A percentile compares a stretch with the other conserved stretches of the same genome.
These are phyloP conservation scores for Cerastoderma edule DNA, from an alignment of 2,888 invertebrate genomes.

Conservation along the genomic window DNA sequence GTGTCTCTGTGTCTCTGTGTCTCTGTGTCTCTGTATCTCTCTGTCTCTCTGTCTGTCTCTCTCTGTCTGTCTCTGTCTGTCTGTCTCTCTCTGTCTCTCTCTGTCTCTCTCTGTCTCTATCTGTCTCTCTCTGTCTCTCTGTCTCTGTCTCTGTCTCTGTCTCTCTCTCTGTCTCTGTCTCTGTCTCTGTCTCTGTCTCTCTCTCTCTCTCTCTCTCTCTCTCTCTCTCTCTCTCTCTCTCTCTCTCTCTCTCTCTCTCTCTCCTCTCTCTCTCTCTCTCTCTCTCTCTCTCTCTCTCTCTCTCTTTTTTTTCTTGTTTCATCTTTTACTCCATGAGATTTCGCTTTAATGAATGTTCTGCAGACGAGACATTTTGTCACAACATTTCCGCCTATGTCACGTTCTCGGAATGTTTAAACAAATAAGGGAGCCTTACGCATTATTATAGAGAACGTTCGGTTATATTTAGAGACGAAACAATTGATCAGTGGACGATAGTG, in stretches of 20 bases:
- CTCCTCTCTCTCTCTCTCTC: conserved; percentile 26
- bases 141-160: conserved; percentile 4
- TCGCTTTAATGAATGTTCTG: too few relatives aligned
- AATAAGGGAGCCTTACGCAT: too few relatives aligned
- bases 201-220: conserved; percentile 26
- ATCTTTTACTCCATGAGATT: too few relatives aligned
- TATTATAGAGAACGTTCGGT: too few relatives aligned
- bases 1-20: conserved; percentile 15
- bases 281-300: conserved; percentile 30
- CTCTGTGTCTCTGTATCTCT: conserved; percentile 14
- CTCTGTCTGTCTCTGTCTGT: background rate
- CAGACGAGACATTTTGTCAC: too few relatives aligned
- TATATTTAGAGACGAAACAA: too few relatives aligned
- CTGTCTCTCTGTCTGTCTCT: background rate
- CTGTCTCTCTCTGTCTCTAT: conserved; percentile 21
- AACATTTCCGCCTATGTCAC: too few relatives aligned
- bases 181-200: conserved; percentile 7
- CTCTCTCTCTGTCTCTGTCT: conserved; percentile 2
- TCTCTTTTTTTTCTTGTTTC: conserved; percentile 28
- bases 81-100: conserved; percentile 28
- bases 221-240: conserved; percentile 26
- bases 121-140: conserved; percentile 16
- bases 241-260: conserved; percentile 33
- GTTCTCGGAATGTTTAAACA: too few relatives aligned
- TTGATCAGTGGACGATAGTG: too few relatives aligned